Base-by-base conservation (phyloP, 1,140 invertebrate species). In the Acyrthosiphon pisum region DNA sequence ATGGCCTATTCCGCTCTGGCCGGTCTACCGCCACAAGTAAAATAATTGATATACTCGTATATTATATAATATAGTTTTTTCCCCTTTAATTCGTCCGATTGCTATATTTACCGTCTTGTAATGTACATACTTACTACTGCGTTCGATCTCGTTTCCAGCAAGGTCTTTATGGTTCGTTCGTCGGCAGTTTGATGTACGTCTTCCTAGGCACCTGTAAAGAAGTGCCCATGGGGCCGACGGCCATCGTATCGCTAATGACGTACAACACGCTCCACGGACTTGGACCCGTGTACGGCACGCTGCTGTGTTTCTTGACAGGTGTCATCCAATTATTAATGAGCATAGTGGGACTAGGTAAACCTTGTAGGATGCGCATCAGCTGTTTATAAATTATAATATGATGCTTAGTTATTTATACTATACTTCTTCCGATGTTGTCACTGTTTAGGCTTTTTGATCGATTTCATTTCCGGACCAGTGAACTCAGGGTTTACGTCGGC, bases 401-500 rank as follows among this genome's bases (percentile, higher is more conserved):
- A n/a, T 3, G 30, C n/a, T 76, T 76, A n/a, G 30, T n/a, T 14
- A 84, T 6, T 14, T 23, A 23, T 83, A 26, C 44, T 20, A 7
- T 53, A 48, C 6, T 46, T 44, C 26, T 0, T 4, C 4, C 23
- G 23, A 60, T 37, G n/a, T n/a, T 76, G 37, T 41, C 37, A 26
- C 26, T 37, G 6, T 41, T 41, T 95, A 97, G 98, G 98, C 87
- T 99, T 99, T 95, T 95, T 99, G 68, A 97, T 99, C 87, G 98
- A 99, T 95, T 99, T 99, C 95, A 98, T 99, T 1, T 99, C 98
- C 0, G 97, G 97, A 14, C 98, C 98, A 0, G 98, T 99, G 0
- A 98, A 98, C n/a, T 98, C 97, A 18, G 98, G 98, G 30, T 99
- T 99, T 95, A 99, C 98, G 0, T 98, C 98, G 2, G 98, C 98